Base-by-base conservation (phyloP, 2,888 invertebrate genomes). In the Dryobotodes eremita region DNA sequence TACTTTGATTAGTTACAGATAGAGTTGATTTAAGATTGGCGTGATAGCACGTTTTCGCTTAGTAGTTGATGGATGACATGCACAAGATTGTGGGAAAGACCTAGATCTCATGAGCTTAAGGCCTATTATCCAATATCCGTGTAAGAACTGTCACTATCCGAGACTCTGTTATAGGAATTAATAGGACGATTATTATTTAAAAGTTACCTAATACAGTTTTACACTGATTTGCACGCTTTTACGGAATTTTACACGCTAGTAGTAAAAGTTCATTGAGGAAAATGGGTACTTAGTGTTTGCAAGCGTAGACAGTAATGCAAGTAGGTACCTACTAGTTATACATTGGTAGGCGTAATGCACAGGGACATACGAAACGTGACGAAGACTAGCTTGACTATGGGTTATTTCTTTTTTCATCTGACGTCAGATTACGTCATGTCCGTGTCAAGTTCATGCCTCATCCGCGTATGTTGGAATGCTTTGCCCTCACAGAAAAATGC, bases 201-300 rank as follows among this genome's bases (percentile, higher is more conserved):
- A 69, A 23, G 31, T 31, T 17, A 61, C 26, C 0, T 17, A 36
- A 36, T 26, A 42, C 6, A 17, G 46, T 69, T 55, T 46, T 36
- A 70, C 36, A 8, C 59, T 53, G 69, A 71, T 78, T 74, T 70
- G 42, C 55, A 65, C 31, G 7, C 13, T 31, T n/a, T n/a, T n/a
- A n/a, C n/a, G n/a, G n/a, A n/a, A n/a, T n/a, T n/a, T n/a, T n/a
- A n/a, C 55, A 65, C 31, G 7, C 13, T 31, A 26, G 59, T 42
- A 48, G 61, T 68, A 55, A 61, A 82, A 77, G 42, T 65, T 72
- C 69, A 72, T 71, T 80, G 73, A 77, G 55, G 80, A 80, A 80
- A 76, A 84, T 73, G 65, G 36, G 69, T 26, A 68, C 31, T 8
- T 50, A 36, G 42, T 36, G 42, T 77, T 61, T 20, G 20, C 57